phyloP scores from a whole-genome alignment of 2,113 vertebrate species.

The Brevimyrus niger region DNA sequence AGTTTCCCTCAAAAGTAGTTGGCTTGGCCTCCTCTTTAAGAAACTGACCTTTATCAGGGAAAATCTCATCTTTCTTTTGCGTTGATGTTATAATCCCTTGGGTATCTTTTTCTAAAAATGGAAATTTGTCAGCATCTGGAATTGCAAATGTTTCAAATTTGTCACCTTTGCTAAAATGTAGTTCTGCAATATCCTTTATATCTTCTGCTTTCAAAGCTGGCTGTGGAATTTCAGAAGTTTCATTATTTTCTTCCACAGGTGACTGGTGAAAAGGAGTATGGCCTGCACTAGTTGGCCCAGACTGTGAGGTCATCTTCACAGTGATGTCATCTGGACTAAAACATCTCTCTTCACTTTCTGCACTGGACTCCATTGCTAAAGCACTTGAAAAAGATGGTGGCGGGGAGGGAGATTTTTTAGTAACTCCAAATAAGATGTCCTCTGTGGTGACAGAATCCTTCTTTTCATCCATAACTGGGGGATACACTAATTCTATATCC shows the following conservation, averaged over 20 bases:
- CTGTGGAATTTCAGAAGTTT: slow-evolving; percentile 39
- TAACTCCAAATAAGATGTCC: slow-evolving; percentile 27
- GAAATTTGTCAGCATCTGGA: slow-evolving; percentile 34
- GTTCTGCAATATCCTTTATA: slow-evolving; percentile 37
- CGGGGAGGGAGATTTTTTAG: slow-evolving; percentile 41
- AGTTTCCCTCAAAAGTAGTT: background rate
- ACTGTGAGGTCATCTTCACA: slow-evolving; percentile 84
- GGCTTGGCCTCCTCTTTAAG: background rate
- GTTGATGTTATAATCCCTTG: background rate
- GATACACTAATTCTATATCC: slow-evolving; percentile 28
- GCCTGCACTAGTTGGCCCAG: slow-evolving; percentile 83
- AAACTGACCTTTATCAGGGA: background rate
- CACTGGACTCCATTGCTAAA: slow-evolving; percentile 48
- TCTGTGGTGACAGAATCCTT: slow-evolving; percentile 28
- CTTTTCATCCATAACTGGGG: slow-evolving; percentile 35
- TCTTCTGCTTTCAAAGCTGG: slow-evolving; percentile 34
- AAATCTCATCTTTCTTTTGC: slow-evolving; percentile 23
- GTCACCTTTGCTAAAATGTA: slow-evolving; percentile 37
- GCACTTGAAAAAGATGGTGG: slow-evolving; percentile 43
- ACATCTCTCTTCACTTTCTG: slow-evolving; percentile 80
- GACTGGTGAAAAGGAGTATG: slow-evolving; percentile 82
- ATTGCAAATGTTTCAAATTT: slow-evolving; percentile 35
- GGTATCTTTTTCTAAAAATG: slow-evolving; percentile 15
- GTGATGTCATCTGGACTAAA: slow-evolving; percentile 90
- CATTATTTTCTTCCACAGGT: slow-evolving; percentile 79